Conservation (phyloP, 2,797 vertebrate species). For the Micromesistius poutassou region DNA sequence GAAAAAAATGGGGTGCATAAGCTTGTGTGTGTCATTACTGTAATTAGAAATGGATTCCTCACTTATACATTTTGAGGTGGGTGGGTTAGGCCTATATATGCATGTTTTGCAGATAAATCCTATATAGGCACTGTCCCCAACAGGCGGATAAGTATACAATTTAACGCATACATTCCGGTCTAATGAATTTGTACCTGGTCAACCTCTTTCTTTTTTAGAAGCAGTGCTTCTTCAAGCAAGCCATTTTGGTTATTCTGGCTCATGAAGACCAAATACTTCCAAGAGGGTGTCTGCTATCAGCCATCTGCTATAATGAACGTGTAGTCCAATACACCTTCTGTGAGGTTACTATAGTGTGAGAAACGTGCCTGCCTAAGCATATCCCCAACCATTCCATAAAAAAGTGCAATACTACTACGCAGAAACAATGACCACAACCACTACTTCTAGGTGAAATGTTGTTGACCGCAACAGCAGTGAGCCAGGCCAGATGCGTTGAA, state of each 20-base stretch:
- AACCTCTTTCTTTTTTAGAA: neutral
- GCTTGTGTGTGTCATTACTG: conserved; percentile 23
- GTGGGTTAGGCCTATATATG: neutral
- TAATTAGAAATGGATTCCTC: neutral
- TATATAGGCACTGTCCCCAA: neutral
- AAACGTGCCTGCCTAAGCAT: too few species aligned
- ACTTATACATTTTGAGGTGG: neutral
- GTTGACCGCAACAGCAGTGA: conserved; percentile 14
- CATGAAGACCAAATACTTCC: neutral
- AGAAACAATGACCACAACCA: neutral
- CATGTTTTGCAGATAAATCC: neutral
- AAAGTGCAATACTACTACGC: too few species aligned
- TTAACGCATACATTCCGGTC: neutral
- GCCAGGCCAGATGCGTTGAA: conserved; percentile 54
- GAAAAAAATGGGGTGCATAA: conserved; percentile 55
- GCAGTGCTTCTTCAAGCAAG: neutral
- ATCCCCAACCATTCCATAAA: too few species aligned
- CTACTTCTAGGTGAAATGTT: neutral
- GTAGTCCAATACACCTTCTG: too few species aligned
- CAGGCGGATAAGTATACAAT: neutral
- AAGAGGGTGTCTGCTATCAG: neutral
- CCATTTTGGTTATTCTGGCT: neutral
- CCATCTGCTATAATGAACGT: too few species aligned
- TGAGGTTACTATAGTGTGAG: too few species aligned
- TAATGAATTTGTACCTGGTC: neutral